A percentile compares a stretch with the other conserved stretches of the same genome.
phyloP scores from a whole-genome alignment of 2,797 vertebrate genomes.

The Brotula barbata region DNA sequence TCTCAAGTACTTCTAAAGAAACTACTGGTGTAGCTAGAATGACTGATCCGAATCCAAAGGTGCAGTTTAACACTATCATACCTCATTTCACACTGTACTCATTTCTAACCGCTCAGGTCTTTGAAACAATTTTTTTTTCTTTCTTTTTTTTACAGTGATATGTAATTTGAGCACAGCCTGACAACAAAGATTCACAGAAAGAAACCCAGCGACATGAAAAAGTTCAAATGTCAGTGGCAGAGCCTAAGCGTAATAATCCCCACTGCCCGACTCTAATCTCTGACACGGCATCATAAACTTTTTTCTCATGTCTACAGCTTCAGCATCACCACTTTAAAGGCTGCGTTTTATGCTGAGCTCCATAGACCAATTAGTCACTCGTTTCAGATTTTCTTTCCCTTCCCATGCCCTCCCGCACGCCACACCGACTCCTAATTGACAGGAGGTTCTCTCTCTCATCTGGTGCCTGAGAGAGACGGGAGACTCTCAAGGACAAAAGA shows the following conservation, averaged over 20 bases:
- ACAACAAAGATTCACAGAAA: neutral
- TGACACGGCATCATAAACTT: conserved; percentile 46
- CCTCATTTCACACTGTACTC: conserved; percentile 8
- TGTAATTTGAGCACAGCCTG: conserved; percentile 4
- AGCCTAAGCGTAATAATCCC: conserved; percentile 29
- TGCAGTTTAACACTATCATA: conserved; percentile 1
- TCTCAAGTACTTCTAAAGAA: conserved; percentile 15
- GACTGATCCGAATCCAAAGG: too few species aligned
- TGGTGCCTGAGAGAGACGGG: conserved; percentile 35
- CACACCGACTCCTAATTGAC: conserved; percentile 58
- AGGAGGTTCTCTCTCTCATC: conserved; percentile 41
- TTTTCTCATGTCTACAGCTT: conserved; percentile 37
- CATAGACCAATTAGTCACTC: conserved; percentile 68
- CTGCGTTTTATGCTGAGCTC: conserved; percentile 30
- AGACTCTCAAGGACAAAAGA: conserved; percentile 38
- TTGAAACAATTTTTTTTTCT: too few species aligned
- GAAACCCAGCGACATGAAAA: conserved; percentile 13
- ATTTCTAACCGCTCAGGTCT: conserved; percentile 6
- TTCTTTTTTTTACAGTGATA: neutral
- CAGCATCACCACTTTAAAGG: conserved; percentile 33
- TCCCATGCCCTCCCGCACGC: conserved; percentile 16
- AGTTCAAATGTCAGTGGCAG: conserved; percentile 17
- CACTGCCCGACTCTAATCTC: conserved; percentile 26
- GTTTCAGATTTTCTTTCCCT: conserved; percentile 29
- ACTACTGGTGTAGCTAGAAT: conserved; percentile 17